Evolutionary conservation across 2,888 invertebrate genomes (phyloP).

Genomic region (Gryllus longicercus): DNA sequence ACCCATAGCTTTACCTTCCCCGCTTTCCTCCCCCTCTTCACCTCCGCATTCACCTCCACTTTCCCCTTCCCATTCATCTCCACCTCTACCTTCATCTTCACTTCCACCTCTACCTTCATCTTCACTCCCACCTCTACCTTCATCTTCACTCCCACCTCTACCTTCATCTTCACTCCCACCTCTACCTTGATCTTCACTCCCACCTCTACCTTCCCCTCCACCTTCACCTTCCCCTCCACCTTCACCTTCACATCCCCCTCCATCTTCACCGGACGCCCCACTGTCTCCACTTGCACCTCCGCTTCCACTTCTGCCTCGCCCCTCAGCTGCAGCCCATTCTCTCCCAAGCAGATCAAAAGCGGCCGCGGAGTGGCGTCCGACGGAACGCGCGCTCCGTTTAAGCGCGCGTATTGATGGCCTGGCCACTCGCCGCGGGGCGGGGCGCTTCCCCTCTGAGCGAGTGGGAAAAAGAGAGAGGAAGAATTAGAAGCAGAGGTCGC

Average conservation of each 20-base stretch:
- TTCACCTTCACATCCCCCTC: no score
- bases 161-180: no score
- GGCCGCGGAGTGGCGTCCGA: not conserved
- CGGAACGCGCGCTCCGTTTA: not conserved
- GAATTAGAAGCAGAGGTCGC: not conserved
- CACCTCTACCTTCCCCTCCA: slow-evolving; percentile 18
- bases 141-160: not conserved
- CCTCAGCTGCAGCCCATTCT: not conserved
- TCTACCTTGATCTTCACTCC: no score
- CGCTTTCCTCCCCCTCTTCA: not conserved
- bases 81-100: slow-evolving; percentile 26
- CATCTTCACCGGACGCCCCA: no score
- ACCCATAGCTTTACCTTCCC: no score
- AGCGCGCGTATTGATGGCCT: not conserved
- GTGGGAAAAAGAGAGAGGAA: not conserved
- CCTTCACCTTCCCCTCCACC: slow-evolving; percentile 18
- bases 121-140: no score
- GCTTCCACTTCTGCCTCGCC: not conserved
- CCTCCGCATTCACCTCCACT: not conserved
- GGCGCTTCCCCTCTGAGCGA: not conserved
- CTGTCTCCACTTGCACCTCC: no score
- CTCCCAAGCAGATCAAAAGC: not conserved
- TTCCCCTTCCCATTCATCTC: slow-evolving; percentile 20
- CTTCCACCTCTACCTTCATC: slow-evolving; percentile 30
- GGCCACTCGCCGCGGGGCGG: not conserved